Conservation (phyloP, 1,140 invertebrate species). For the Anoplolepis gracilipes region DNA sequence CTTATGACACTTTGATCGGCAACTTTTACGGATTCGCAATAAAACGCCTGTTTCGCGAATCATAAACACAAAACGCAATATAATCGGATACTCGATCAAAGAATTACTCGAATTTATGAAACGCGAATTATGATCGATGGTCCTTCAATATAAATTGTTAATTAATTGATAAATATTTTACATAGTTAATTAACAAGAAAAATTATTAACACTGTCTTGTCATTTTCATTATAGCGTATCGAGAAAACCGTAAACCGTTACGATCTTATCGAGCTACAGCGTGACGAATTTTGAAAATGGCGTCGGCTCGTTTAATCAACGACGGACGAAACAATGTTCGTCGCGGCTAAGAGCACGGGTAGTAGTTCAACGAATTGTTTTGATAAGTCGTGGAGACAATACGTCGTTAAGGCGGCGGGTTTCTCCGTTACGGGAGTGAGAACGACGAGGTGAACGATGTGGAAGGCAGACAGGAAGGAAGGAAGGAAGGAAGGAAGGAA, state of each 20-base stretch:
- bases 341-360: constrained; percentile 53
- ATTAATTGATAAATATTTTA: background rate
- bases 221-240: background rate
- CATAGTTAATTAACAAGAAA: background rate
- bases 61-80: constrained; percentile 18
- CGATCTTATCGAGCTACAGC: constrained; percentile 24
- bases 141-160: background rate
- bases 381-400: constrained; percentile 85
- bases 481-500: constrained; percentile 53
- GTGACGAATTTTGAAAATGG: constrained; percentile 49
- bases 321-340: constrained; percentile 71
- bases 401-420: constrained; percentile 83
- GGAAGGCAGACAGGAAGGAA: constrained; percentile 50
- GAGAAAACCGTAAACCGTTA: background rate
- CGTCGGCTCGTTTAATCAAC: constrained; percentile 75
- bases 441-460: constrained; percentile 57
- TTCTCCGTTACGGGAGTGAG: constrained; percentile 57
- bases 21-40: constrained; percentile 5
- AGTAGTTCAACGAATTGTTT: constrained; percentile 83
- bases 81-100: background rate
- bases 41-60: constrained; percentile 13
- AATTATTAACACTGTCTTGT: background rate
- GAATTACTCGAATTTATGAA: background rate
- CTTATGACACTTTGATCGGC: constrained; percentile 63
- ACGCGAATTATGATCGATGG: background rate